These are phyloP conservation scores for Trachops cirrhosus DNA, from an alignment of 2,797 vertebrate genomes.

Conservation along the genomic window DNA sequence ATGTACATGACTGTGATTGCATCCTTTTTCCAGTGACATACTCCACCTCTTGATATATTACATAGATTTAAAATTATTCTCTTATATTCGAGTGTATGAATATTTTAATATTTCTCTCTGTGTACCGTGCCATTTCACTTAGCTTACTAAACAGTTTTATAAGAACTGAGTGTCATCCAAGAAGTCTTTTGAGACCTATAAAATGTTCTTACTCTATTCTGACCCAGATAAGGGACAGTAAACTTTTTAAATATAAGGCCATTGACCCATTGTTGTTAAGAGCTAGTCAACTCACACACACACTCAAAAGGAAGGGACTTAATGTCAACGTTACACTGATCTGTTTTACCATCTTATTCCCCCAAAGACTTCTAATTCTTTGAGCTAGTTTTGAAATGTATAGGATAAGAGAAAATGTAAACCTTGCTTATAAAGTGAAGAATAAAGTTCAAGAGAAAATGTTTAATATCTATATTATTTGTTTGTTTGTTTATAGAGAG, in stretches of 20 bases:
- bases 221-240: slow-evolving; percentile 46
- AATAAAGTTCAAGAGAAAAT: not conserved
- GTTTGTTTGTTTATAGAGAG: too few relatives aligned
- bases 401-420: not conserved
- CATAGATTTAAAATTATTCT: not conserved
- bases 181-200: slow-evolving; percentile 53
- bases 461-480: not conserved
- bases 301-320: not conserved
- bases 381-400: slow-evolving; percentile 6
- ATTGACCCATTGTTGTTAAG: not conserved
- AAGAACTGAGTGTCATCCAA: not conserved
- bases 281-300: not conserved
- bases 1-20: not conserved
- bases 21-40: not conserved
- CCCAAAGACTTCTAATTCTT: not conserved
- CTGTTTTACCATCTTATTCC: not conserved
- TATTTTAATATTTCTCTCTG: slow-evolving; percentile 36
- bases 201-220: slow-evolving; percentile 51
- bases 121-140: slow-evolving; percentile 21
- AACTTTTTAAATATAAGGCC: slow-evolving; percentile 37
- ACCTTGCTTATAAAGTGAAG: not conserved
- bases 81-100: slow-evolving; percentile 19
- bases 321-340: not conserved
- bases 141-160: slow-evolving; percentile 57
- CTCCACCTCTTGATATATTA: not conserved